Percentiles rank a stretch among this genome's conserved stretches.
These are phyloP conservation scores for Dasypogon diadema DNA, from an alignment of 2,888 invertebrate genomes.

Conservation along the genomic window DNA sequence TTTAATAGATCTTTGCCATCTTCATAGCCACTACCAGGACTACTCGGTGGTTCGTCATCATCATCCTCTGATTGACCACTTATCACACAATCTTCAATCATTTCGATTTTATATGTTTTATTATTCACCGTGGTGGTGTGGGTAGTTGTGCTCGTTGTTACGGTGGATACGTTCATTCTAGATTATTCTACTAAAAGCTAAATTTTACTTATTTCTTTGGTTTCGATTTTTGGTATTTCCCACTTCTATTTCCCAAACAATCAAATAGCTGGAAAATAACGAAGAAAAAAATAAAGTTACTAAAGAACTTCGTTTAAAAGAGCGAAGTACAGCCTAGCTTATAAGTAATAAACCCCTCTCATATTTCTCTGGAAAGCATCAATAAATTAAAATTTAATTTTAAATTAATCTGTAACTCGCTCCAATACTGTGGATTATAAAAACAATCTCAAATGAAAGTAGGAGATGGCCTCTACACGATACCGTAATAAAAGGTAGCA, in stretches of 20 bases:
- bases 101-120: constrained; percentile 77
- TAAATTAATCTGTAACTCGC: no score
- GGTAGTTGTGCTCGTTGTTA: constrained; percentile 63
- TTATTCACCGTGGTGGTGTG: constrained; percentile 59
- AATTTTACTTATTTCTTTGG: constrained; percentile 49
- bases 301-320: no score
- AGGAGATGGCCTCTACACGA: no score
- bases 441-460: no score
- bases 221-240: constrained; percentile 7
- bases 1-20: constrained; percentile 87
- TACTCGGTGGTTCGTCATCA: constrained; percentile 87
- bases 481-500: no score
- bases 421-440: no score
- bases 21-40: constrained; percentile 81
- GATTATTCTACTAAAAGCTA: constrained; percentile 46
- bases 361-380: no score
- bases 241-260: neutral
- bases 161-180: constrained; percentile 66
- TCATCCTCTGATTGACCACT: constrained; percentile 81
- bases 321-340: no score
- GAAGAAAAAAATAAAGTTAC: no score
- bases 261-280: neutral
- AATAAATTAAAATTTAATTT: no score
- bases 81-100: constrained; percentile 75
- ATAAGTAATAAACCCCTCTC: no score